Base-by-base conservation (phyloP, 2,113 vertebrate species). In the Elephantulus edwardii region DNA sequence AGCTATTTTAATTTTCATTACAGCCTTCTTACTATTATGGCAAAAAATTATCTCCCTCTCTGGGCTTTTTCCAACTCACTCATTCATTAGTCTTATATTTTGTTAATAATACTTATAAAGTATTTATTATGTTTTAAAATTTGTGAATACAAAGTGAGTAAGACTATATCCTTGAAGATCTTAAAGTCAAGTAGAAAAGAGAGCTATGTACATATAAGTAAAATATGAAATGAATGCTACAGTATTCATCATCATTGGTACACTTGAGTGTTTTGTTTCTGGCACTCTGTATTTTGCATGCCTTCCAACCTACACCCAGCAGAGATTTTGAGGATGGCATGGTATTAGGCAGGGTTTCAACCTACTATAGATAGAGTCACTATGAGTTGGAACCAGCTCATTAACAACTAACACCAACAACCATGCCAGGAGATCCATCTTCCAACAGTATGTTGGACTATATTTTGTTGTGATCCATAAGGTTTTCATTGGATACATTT, bases 21-120 rank as follows among this genome's bases (percentile, higher is more conserved):
- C 22, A 60, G 48, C 7, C 22, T 40, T 83, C 46, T 58, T 38
- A 16, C 64, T 64, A 26, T 30, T 84, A 80, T 26, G 33, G 20
- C 48, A 13, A 42, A 4, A 70, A 75, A 75, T 89, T 35, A 70
- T 78, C 52, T 79, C 50, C 5, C 66, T 7, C 30, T 35, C 3
- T 24, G 71, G n/a, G 17, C 52, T 70, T 22, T 83, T 89, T 60
- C 20, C 79, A n/a, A 89, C 58, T 50, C 20, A 87, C 74, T 80
- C n/a, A 68, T 60, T 68, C 16, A 78, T 78, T 56, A 48, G 38
- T 79, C 35, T 64, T 86, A 1, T 64, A 62, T 89, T 83, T 89
- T 38, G 22, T 71, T 88, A 83, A 77, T 71, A 88, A 79, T 80
- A 80, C 77, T 86, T 87, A 84, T 72, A 81, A 82, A 80, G 44